Evolutionary conservation across 2,113 vertebrate species (phyloP).

Genomic region (Setophaga petechia): DNA sequence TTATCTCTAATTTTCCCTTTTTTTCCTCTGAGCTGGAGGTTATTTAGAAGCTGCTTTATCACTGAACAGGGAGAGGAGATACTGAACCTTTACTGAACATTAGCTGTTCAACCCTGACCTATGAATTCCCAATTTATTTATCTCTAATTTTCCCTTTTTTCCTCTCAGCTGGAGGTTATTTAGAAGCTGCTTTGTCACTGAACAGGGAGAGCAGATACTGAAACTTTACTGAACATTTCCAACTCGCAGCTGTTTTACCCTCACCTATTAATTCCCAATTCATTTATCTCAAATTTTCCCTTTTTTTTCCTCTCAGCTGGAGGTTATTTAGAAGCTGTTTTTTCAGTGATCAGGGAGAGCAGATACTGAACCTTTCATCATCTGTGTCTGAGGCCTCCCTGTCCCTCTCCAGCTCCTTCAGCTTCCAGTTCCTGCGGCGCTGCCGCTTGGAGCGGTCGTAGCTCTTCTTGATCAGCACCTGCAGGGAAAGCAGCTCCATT

Average conservation of each 20-base stretch:
- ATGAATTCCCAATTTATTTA: too few species aligned
- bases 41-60: too few species aligned
- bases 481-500: background rate
- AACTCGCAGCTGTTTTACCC: background rate
- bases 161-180: too few species aligned
- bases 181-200: too few species aligned
- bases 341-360: background rate
- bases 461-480: conserved; percentile 96
- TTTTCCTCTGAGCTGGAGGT: too few species aligned
- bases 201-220: too few species aligned
- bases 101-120: too few species aligned
- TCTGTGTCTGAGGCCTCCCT: conserved; percentile 84
- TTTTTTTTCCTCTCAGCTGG: background rate
- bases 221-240: background rate
- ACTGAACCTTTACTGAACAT: too few species aligned
- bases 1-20: too few species aligned
- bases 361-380: conserved; percentile 84
- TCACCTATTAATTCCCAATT: background rate
- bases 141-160: too few species aligned
- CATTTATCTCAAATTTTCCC: background rate
- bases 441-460: conserved; percentile 87
- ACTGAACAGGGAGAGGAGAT: too few species aligned
- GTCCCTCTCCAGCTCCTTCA: conserved; percentile 88
- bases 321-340: background rate
- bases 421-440: conserved; percentile 92